Conservation (phyloP, 2,113 vertebrate species). For the Sclerurus mexicanus region DNA sequence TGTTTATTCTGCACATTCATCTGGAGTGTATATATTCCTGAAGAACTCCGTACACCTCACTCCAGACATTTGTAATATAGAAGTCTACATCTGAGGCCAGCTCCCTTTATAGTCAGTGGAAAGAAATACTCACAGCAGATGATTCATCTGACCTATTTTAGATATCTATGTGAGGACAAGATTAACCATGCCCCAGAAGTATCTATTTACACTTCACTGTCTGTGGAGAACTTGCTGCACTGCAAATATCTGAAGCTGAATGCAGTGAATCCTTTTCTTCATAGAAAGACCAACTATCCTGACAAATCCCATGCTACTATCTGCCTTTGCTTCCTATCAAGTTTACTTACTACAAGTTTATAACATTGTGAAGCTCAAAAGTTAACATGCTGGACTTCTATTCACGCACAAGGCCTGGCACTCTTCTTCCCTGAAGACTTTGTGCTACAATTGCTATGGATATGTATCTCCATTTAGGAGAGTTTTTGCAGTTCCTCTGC, state of each 20-base stretch:
- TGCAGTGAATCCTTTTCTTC: neutral
- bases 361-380: neutral
- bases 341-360: neutral
- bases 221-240: neutral
- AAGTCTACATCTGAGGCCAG: neutral
- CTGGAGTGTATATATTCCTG: neutral
- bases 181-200: slow-evolving; percentile 6
- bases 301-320: neutral
- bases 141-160: slow-evolving; percentile 52
- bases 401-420: neutral
- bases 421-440: neutral
- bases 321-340: neutral
- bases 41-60: neutral
- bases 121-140: slow-evolving; percentile 36
- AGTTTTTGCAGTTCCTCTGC: neutral
- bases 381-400: neutral
- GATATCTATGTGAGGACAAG: neutral
- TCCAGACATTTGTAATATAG: neutral
- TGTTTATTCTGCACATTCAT: neutral
- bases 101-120: slow-evolving; percentile 24
- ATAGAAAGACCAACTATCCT: neutral
- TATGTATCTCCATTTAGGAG: neutral
- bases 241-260: neutral
- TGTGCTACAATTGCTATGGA: neutral
- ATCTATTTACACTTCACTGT: neutral